Evolutionary conservation across 2,888 invertebrate genomes (phyloP).

Genomic region (Laspeyria flexula): DNA sequence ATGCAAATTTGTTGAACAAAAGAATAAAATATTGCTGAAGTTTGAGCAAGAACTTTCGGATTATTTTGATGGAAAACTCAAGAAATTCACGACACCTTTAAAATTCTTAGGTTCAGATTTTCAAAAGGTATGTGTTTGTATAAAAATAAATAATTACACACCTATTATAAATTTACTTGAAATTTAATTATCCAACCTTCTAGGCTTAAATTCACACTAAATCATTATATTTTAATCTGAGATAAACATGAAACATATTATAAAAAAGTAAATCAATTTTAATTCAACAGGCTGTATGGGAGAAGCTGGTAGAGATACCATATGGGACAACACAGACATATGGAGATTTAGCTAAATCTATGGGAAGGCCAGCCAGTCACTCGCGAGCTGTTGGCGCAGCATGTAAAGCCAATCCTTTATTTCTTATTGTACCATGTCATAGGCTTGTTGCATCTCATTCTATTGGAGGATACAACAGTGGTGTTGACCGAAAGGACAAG

Average conservation of each 20-base stretch:
- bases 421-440: conserved; percentile 76
- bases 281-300: conserved; percentile 70
- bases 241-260: neutral
- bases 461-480: conserved; percentile 82
- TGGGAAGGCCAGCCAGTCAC: conserved; percentile 68
- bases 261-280: conserved; percentile 1
- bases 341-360: conserved; percentile 65
- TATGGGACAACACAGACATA: conserved; percentile 75
- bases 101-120: conserved; percentile 73
- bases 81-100: conserved; percentile 67
- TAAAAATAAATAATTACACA: no score
- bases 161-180: no score
- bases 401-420: conserved; percentile 72
- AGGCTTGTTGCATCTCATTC: conserved; percentile 66
- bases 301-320: conserved; percentile 63
- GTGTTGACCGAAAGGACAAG: conserved; percentile 83
- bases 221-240: no score
- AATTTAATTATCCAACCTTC: no score
- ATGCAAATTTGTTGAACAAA: conserved; percentile 57
- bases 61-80: conserved; percentile 67
- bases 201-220: no score
- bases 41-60: conserved; percentile 58
- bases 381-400: conserved; percentile 75
- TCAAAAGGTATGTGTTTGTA: conserved; percentile 70
- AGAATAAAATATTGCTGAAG: conserved; percentile 55